Conservation (phyloP, 2,797 vertebrate species). For the Pteronotus mesoamericanus region DNA sequence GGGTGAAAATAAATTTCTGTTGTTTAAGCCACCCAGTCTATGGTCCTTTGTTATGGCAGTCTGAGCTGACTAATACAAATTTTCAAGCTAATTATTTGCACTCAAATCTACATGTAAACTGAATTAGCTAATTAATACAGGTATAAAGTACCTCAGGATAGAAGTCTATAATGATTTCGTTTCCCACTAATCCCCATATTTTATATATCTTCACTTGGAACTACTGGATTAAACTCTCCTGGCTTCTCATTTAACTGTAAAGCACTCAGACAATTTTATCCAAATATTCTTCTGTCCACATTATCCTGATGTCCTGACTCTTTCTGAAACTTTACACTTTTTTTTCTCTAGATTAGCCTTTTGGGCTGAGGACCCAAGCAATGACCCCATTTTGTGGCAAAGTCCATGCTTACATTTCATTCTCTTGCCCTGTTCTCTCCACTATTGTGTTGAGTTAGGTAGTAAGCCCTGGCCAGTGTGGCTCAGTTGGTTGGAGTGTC, state of each 20-base stretch:
- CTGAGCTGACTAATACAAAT: neutral
- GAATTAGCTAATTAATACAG: constrained; percentile 79
- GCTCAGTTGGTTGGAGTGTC: no score
- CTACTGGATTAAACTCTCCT: neutral
- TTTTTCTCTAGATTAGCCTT: neutral
- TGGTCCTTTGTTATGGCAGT: neutral
- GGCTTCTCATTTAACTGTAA: constrained; percentile 32
- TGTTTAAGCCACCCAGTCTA: neutral
- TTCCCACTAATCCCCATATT: constrained; percentile 56
- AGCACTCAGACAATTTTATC: neutral
- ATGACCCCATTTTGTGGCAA: neutral
- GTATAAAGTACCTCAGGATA: constrained; percentile 65
- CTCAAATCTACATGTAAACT: constrained; percentile 77
- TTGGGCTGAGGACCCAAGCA: neutral
- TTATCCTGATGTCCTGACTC: neutral
- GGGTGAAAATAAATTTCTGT: neutral
- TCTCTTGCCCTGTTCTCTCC: neutral
- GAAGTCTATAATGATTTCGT: constrained; percentile 68
- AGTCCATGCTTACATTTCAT: neutral
- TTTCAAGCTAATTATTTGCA: constrained; percentile 78
- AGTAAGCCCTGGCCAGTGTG: neutral
- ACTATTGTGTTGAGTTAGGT: neutral
- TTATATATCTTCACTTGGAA: constrained; percentile 47
- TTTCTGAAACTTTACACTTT: neutral
- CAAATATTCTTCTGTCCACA: neutral